These are phyloP conservation scores for Itoplectis maculator DNA, from an alignment of 2,888 invertebrate species.

Conservation along the genomic window DNA sequence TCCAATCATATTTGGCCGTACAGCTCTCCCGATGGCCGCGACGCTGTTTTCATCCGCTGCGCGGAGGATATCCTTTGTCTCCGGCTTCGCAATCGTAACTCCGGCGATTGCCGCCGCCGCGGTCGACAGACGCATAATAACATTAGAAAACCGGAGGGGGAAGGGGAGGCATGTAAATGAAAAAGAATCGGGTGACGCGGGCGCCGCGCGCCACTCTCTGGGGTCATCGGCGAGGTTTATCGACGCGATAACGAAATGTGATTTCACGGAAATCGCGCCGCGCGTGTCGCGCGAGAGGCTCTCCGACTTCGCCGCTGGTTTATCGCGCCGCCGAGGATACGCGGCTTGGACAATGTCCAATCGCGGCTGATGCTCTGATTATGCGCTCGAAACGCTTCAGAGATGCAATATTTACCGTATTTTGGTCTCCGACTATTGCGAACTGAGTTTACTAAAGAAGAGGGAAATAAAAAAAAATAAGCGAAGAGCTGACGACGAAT, in stretches of 20 bases:
- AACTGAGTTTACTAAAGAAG: too few relatives aligned
- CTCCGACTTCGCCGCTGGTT: too few relatives aligned
- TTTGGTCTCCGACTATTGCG: too few relatives aligned
- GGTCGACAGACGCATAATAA: not conserved
- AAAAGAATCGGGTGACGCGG: constrained; percentile 31
- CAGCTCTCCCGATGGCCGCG: constrained; percentile 16
- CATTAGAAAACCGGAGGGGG: constrained; percentile 34
- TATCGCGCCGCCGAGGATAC: constrained; percentile 18
- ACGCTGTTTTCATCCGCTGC: not conserved
- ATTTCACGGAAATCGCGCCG: constrained; percentile 21
- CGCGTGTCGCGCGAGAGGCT: constrained; percentile 9
- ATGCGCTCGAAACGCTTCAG: too few relatives aligned
- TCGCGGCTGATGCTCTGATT: too few relatives aligned
- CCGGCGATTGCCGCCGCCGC: not conserved
- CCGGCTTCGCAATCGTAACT: not conserved
- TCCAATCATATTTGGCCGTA: constrained; percentile 50
- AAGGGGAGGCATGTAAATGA: not conserved
- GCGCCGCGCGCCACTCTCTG: constrained; percentile 5
- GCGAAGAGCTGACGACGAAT: too few relatives aligned
- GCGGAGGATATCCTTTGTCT: not conserved
- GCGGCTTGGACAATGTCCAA: too few relatives aligned
- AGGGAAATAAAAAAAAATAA: too few relatives aligned
- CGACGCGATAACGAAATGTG: constrained; percentile 41
- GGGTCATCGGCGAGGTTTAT: constrained; percentile 60
- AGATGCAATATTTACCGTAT: too few relatives aligned